Percentiles rank a stretch among this genome's conserved stretches.
Conservation (phyloP, 2,113 vertebrate genomes). For the Oreochromis aureus region DNA sequence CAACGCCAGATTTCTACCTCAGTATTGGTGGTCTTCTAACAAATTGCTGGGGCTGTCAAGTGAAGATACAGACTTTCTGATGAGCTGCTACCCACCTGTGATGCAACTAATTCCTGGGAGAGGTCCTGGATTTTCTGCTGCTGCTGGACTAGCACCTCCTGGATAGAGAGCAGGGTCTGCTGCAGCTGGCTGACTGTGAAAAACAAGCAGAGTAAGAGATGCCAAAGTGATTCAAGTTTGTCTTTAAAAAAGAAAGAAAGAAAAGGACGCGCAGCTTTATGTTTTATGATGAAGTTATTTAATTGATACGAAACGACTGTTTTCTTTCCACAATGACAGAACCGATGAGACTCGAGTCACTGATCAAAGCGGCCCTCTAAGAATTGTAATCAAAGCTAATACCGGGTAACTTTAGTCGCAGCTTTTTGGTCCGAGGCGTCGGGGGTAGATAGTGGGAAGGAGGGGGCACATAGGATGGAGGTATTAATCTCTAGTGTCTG, state of each 20-base stretch:
- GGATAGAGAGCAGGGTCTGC: conserved; percentile 85
- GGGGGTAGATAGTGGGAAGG: conserved; percentile 26
- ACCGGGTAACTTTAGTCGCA: conserved; percentile 55
- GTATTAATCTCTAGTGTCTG: conserved; percentile 79
- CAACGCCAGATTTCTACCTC: neutral
- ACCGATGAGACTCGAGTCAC: conserved; percentile 17
- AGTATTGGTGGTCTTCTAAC: neutral
- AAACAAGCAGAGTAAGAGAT: conserved; percentile 38
- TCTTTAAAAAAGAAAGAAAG: neutral
- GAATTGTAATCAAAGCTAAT: conserved; percentile 58
- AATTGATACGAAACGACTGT: neutral
- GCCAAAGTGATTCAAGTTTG: neutral
- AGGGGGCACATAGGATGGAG: conserved; percentile 50
- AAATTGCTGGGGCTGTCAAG: neutral
- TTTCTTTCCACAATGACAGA: conserved; percentile 15
- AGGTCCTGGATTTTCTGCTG: conserved; percentile 94
- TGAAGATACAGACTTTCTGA: neutral
- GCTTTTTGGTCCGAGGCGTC: conserved; percentile 45
- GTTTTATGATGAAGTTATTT: neutral
- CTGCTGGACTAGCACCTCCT: conserved; percentile 90
- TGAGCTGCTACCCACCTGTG: conserved; percentile 75
- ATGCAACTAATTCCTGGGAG: conserved; percentile 82
- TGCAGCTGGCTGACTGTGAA: conserved; percentile 88
- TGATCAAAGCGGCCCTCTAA: conserved; percentile 52
- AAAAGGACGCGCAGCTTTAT: neutral